phyloP scores from a whole-genome alignment of 2,113 vertebrate species.

The Todiramphus chloris region DNA sequence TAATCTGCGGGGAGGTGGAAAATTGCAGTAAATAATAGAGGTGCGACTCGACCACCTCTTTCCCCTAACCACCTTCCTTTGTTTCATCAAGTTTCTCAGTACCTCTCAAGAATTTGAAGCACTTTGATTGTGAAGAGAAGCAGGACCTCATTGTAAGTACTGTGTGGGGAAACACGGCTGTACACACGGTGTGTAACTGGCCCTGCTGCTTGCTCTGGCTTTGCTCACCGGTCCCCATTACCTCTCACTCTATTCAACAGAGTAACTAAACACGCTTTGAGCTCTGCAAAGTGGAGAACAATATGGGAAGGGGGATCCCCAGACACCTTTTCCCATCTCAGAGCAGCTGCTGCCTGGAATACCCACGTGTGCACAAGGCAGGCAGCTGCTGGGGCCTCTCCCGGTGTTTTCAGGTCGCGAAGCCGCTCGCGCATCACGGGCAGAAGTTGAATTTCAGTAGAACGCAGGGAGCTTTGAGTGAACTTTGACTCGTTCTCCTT shows the following conservation, averaged over 20 bases:
- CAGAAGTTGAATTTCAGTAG: background rate
- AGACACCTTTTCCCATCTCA: accelerated
- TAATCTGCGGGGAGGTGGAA: background rate
- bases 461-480: background rate
- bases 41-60: background rate
- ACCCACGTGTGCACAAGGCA: background rate
- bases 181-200: accelerated
- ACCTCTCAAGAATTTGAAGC: conserved; percentile 83
- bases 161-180: background rate
- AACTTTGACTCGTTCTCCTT: accelerated
- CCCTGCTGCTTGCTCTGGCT: too few relatives aligned
- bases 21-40: background rate
- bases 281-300: background rate
- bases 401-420: too few relatives aligned
- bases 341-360: background rate
- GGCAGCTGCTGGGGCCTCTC: background rate
- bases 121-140: conserved; percentile 88
- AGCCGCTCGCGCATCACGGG: background rate
- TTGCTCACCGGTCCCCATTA: background rate
- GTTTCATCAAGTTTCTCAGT: conserved; percentile 77
- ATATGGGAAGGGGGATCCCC: background rate
- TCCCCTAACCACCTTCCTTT: background rate
- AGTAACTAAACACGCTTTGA: background rate
- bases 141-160: conserved; percentile 81
- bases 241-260: accelerated